Conservation (phyloP, 2,888 invertebrate species). For the Heliconius charithonia region DNA sequence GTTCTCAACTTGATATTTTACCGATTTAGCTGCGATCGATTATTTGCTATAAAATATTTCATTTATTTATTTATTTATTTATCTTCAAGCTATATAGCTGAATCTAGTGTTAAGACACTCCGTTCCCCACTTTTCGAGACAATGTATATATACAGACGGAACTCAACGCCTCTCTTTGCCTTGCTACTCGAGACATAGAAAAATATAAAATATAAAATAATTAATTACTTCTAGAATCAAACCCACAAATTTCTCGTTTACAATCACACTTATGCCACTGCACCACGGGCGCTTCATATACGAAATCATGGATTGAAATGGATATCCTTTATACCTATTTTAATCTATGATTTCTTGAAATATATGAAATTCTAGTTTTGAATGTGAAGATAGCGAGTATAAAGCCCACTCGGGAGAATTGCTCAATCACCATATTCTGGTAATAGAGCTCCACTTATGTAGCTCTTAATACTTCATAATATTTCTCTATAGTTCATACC, state of each 20-base stretch:
- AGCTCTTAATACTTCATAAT: too few relatives aligned
- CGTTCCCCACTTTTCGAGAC: background rate
- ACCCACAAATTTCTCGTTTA: background rate
- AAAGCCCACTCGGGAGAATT: too few relatives aligned
- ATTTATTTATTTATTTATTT: background rate
- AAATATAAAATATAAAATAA: background rate
- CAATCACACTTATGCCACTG: too few relatives aligned
- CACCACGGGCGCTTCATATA: too few relatives aligned
- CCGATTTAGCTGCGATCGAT: conserved; percentile 1
- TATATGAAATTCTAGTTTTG: too few relatives aligned
- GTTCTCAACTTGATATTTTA: conserved; percentile 11
- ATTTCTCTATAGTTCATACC: too few relatives aligned
- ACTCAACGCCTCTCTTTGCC: background rate
- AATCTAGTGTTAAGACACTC: background rate
- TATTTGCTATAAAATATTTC: background rate
- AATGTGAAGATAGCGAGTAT: too few relatives aligned
- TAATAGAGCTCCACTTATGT: too few relatives aligned
- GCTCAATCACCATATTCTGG: too few relatives aligned
- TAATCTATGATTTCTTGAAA: too few relatives aligned
- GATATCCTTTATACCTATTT: too few relatives aligned
- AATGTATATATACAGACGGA: background rate
- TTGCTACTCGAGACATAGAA: background rate
- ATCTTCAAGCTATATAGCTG: background rate
- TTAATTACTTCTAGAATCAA: background rate
- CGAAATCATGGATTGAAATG: too few relatives aligned